A percentile compares a stretch with the other conserved stretches of the same genome.
Conservation (phyloP, 2,797 vertebrate species). For the Cebuella pygmaea region DNA sequence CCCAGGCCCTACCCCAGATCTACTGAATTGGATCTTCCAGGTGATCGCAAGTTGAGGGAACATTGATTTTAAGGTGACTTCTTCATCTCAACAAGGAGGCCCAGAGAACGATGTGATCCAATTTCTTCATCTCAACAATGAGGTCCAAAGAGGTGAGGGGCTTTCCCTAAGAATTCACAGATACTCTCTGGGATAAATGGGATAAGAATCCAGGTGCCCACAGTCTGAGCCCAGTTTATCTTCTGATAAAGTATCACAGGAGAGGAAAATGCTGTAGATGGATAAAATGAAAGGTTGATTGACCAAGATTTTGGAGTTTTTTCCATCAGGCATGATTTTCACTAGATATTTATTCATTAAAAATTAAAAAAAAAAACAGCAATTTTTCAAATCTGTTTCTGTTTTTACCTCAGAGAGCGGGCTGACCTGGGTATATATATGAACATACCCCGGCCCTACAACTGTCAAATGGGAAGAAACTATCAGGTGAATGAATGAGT, state of each 20-base stretch:
- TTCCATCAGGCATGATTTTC: not conserved
- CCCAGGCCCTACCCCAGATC: not conserved
- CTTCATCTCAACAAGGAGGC: not conserved
- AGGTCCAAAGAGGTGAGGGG: not conserved
- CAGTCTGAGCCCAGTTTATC: fast-evolving
- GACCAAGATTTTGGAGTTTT: not conserved
- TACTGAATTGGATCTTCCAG: not conserved
- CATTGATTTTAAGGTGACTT: not conserved
- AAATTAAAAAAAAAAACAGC: not conserved
- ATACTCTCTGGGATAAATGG: not conserved
- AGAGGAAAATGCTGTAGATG: not conserved
- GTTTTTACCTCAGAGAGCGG: not conserved
- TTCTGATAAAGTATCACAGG: not conserved
- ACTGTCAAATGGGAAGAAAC: not conserved
- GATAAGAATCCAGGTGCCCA: not conserved
- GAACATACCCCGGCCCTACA: not conserved
- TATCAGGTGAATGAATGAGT: not conserved
- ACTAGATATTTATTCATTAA: not conserved
- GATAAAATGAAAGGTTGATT: fast-evolving
- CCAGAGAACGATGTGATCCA: not conserved
- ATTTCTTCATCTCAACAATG: not conserved
- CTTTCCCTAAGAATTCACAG: not conserved
- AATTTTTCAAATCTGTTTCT: not conserved
- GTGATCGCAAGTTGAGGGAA: not conserved
- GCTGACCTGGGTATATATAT: not conserved